Evolutionary conservation across 2,888 invertebrate genomes (phyloP), one percentile per base, ranked within the genome.

Genomic region (Xylophagus ater): DNA sequence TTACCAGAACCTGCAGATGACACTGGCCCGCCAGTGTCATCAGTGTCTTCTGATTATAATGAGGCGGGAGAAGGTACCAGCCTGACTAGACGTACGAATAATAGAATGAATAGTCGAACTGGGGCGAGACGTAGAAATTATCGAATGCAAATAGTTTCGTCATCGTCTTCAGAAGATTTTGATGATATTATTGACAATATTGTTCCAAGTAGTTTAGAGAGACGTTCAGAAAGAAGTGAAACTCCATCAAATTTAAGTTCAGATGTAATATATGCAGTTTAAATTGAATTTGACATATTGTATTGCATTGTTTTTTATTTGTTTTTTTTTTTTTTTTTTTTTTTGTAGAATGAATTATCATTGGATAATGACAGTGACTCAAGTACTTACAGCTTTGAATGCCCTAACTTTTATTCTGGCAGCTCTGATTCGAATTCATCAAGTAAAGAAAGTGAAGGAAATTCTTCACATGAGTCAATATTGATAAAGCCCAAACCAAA

Each of bases 401-500:
- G 31, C 19, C 30, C 41, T 10, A 24, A 29, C 18, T 19, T 23
- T 25, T 12, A 25, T 29, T 14, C 35, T 35, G 9, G 35, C 31
- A 9, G 35, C n/a, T n/a, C n/a, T n/a, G n/a, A 37, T 14, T 38
- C 43, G 4, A 37, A 13, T 21, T n/a, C 28, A 28, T 14, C 35
- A 4, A 37, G 26, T 5, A 12, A 12, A 10, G 15, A 30, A 28
- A 26, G n/a, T 4, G n/a, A 23, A 14, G 25, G 8, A 2, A 46
- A 46, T 10, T 37, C 44, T 0, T 17, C 46, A 10, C 39, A 39
- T 8, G 43, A 42, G 20, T 40, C 41, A 7, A 26, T 42, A 5
- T 28, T 47, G 7, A 26, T 36, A 10, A 43, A 33, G n/a, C 23
- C 33, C 8, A 28, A 59, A 21, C 59, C 62, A 0, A 28, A 42